Evolutionary conservation across 1,140 invertebrate species (phyloP).

Genomic region (Drosophila leontia): DNA sequence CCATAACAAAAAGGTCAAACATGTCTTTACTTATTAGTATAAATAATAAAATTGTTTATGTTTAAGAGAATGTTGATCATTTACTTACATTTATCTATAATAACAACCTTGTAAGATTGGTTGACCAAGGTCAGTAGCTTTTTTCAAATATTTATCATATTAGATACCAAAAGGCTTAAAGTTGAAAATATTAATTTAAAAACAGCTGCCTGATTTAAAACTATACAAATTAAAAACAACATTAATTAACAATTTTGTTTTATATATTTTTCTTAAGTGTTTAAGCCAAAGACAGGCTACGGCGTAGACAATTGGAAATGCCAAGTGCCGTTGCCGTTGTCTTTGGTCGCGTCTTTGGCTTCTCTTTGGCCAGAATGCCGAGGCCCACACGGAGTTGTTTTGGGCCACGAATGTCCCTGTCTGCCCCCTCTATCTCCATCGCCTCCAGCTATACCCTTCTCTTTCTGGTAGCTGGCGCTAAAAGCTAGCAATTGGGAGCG

Average conservation of each 20-base stretch:
- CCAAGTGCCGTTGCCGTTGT: slow-evolving; percentile 73
- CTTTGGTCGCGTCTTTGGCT: slow-evolving; percentile 34
- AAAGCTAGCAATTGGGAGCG: slow-evolving; percentile 62
- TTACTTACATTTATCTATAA: background rate
- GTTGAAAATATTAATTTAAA: background rate
- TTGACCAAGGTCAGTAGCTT: background rate
- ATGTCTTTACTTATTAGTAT: too few species aligned
- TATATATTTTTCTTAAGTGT: slow-evolving; percentile 8
- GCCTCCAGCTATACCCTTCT: background rate
- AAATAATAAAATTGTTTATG: too few species aligned
- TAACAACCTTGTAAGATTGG: background rate
- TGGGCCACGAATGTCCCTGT: slow-evolving; percentile 29
- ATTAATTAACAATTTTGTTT: too few species aligned
- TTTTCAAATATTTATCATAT: too few species aligned
- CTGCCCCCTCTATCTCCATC: background rate
- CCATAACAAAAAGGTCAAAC: background rate
- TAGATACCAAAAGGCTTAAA: too few species aligned
- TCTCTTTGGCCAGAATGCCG: slow-evolving; percentile 35
- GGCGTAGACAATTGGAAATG: slow-evolving; percentile 64
- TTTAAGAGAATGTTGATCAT: background rate
- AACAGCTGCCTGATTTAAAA: background rate
- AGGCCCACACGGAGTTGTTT: slow-evolving; percentile 41
- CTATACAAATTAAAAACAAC: background rate
- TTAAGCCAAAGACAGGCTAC: background rate
- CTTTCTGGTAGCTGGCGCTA: slow-evolving; percentile 62